Evolutionary conservation across 2,113 vertebrate genomes (phyloP), one percentile per base, ranked within the genome.

Genomic region (Salvelinus namaycush): DNA sequence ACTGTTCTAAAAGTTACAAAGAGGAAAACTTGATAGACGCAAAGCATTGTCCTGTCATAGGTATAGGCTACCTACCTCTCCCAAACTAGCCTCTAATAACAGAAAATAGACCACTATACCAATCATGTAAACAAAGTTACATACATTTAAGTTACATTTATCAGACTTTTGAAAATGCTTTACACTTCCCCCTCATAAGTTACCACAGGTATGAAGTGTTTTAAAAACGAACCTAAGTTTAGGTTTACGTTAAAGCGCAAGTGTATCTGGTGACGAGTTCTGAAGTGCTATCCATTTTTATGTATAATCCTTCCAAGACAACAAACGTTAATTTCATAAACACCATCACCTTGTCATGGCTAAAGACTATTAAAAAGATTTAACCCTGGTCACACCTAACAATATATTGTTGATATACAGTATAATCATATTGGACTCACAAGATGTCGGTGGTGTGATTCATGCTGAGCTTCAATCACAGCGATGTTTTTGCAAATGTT

Each of bases 371-470:
- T 11, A 0, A 12, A 44, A 3, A 12, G 39, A 20, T 67, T 51
- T 4, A 44, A 48, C 31, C 83, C 73, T 34, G 39, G 62, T 76
- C 77, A 66, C 79, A 72, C 82, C 84, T 16, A 44, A 44, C 39
- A 44, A 11, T 44, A 26, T 39, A n/a, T 51, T 11, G 73, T 84
- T 75, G 72, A 78, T 86, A 76, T 88, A 51, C 39, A 44, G 39
- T 44, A 44, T 11, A 44, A 11, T 44, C 39, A 68, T 71, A 91
- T 92, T 93, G 89, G 89, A 88, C 86, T 89, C 77, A 87, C 86
- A 78, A 81, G 81, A 82, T 90, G 83, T 86, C 88, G 86, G 88
- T 84, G 84, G 89, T 54, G 18, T 54, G 51, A 86, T 78, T 88
- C 82, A 82, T 80, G 79, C 87, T 66, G 88, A 81, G 81, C 83